Evolutionary conservation across 2,797 vertebrate species (phyloP).

Genomic region (Danio aesculapii): DNA sequence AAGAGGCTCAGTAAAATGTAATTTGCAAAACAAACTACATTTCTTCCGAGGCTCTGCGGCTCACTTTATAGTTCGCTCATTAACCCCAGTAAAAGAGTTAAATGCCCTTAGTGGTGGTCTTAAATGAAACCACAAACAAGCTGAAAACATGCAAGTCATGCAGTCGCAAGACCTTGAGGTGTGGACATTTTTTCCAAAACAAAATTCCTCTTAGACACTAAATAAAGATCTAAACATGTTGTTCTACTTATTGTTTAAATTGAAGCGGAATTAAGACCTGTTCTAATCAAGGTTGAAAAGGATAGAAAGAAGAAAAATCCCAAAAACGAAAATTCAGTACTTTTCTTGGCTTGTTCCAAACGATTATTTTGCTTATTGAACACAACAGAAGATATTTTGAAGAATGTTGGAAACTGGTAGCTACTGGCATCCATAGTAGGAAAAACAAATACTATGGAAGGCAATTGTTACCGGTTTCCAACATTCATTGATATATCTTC

Average conservation of each 20-base stretch:
- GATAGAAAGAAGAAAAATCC: no score
- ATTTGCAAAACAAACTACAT: not conserved
- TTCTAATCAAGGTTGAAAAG: not conserved
- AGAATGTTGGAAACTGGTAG: not conserved
- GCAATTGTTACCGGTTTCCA: no score
- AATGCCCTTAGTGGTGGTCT: not conserved
- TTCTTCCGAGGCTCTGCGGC: not conserved
- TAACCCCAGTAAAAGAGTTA: conserved; percentile 13
- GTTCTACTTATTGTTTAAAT: not conserved
- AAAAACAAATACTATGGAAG: no score
- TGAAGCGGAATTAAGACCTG: not conserved
- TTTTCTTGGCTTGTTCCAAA: not conserved
- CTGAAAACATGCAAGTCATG: conserved; percentile 2
- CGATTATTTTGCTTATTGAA: not conserved
- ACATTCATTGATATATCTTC: no score
- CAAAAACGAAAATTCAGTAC: not conserved
- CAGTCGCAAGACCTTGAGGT: not conserved
- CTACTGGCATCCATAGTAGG: no score
- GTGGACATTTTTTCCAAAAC: conserved; percentile 1
- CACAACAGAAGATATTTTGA: not conserved
- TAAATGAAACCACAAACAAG: conserved; percentile 3
- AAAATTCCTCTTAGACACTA: not conserved
- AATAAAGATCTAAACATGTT: not conserved
- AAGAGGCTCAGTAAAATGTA: not conserved
- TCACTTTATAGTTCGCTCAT: conserved; percentile 27